Evolutionary conservation across 1,140 invertebrate species (phyloP), one percentile per base, ranked within the genome.

Genomic region (Drosophila equinoxialis): DNA sequence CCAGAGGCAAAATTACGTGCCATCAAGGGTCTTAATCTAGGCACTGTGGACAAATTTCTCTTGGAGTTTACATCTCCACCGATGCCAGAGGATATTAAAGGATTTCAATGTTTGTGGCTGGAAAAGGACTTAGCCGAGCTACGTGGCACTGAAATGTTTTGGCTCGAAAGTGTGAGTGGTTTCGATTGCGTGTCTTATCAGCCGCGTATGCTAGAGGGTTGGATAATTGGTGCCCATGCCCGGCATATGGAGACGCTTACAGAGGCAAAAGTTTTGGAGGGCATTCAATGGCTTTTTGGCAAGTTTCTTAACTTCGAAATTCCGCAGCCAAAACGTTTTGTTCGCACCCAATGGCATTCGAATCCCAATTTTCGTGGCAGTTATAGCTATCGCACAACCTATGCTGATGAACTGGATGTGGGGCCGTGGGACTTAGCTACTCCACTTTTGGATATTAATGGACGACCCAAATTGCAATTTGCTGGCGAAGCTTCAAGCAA

Each of bases 11-110:
- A 96, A 92, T 77, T 94, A 1, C 92, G 93, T n/a, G 92, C 94
- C 1, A 95, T 96, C 33, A 92, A 95, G 87, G 93, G 93, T 7
- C 90, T 97, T 3, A 94, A 94, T 17, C 93, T 96, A 71, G 96
- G 96, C 35, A 94, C 94, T 0, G 94, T 97, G 1, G 94, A 96
- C 80, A 97, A 97, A 92, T 94, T 98, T 58, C 96, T 95, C 73
- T 74, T 96, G n/a, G 94, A 95, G 84, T 96, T 96, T 77, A 89
- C 93, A 4, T 85, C 93, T 58, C 93, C 92, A 39, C 96, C 96
- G 94, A 95, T 95, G 94, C 93, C 94, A 1, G 85, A 93, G 55
- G 83, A 91, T 41, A 74, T 71, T 10, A 71, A 74, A 54, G 92
- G 90, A 57, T 93, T 92, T 64, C 91, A 84, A 62, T 92, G 94